phyloP scores from a whole-genome alignment of 2,888 invertebrate genomes.

The Aplocera efformata region DNA sequence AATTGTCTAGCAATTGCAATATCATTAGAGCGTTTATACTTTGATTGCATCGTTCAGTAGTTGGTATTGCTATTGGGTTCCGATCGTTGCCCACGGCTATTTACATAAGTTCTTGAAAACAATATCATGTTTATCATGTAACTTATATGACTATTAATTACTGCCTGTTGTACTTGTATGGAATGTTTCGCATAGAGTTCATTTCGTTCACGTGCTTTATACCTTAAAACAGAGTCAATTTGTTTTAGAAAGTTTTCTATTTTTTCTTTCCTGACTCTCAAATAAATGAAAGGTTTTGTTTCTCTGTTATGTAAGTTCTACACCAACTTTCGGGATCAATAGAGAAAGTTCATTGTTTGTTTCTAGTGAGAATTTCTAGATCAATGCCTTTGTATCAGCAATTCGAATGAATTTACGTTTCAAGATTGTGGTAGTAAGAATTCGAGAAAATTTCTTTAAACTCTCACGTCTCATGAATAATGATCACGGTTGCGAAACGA shows the following conservation, averaged over 20 bases:
- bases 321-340: conserved; percentile 24
- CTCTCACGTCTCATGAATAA: background rate
- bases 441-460: conserved; percentile 2
- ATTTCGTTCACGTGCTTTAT: background rate
- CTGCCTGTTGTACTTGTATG: background rate
- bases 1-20: too few relatives aligned
- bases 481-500: background rate
- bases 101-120: conserved; percentile 16
- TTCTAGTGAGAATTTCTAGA: conserved; percentile 28
- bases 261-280: conserved; percentile 10
- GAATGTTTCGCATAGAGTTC: background rate
- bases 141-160: conserved; percentile 7
- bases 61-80: conserved; percentile 4
- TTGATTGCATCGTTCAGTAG: too few relatives aligned
- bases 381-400: conserved; percentile 14
- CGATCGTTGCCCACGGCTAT: conserved; percentile 6
- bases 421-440: background rate
- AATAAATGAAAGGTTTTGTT: conserved; percentile 10
- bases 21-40: too few relatives aligned
- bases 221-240: background rate
- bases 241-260: conserved; percentile 11
- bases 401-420: conserved; percentile 4
- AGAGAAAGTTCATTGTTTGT: conserved; percentile 33
- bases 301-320: conserved; percentile 20
- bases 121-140: conserved; percentile 19